Base-by-base conservation (phyloP, 2,113 vertebrate genomes). In the Sylvietta virens region DNA sequence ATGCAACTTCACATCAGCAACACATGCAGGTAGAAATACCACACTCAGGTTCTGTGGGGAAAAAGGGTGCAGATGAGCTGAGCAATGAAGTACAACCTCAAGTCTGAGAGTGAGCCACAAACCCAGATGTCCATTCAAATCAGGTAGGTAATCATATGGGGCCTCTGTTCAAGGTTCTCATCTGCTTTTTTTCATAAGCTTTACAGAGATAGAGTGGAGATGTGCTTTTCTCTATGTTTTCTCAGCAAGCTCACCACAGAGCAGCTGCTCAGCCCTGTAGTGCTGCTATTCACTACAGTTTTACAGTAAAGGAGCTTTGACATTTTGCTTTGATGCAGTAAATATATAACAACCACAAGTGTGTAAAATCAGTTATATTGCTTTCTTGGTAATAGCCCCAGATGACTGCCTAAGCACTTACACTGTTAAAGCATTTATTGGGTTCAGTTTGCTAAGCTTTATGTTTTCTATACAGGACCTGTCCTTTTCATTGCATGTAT, bases 21-120 rank as follows among this genome's bases (percentile, higher is more conserved):
- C 11, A 42, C 2, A 10, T 10, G 42, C 9, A 45, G 10, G 13
- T 31, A 35, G n/a, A 89, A 70, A 81, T 2, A 10, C 5, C 47
- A 22, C 10, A 42, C 12, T 22, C 30, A 33, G 14, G 7, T 77
- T 90, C 19, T 6, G 47, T 0, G 1, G 6, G 9, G 42, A 17
- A 53, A 77, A 39, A 71, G 31, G 31, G 26, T 33, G 8, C 17
- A 56, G 47, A 51, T 64, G 5, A 83, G 1, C 3, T 53, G 7
- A 70, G 30, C 44, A 90, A 64, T 37, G 4, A 60, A 80, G 26
- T 27, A 53, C 3, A 57, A 9, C 7, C 11, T 7, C 26, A 83
- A 76, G 24, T 22, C 15, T 31, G 20, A 7, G 31, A 60, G 19
- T 24, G 4, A 86, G 37, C 10, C 0, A 0, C 31, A 86, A 56